Conservation (phyloP, 2,797 vertebrate species). For the Lithobates pipiens region DNA sequence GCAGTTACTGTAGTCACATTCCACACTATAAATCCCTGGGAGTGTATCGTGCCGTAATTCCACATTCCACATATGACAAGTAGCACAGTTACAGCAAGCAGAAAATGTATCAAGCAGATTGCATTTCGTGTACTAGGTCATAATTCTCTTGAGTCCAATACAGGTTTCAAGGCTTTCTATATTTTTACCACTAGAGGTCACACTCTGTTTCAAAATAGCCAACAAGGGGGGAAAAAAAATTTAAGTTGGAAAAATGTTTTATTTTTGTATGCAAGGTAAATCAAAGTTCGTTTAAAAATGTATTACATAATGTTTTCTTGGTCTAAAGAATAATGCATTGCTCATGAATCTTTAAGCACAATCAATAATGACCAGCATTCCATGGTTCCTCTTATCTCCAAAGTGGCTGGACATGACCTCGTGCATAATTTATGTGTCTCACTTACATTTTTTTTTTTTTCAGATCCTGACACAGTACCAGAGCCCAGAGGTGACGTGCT, state of each 20-base stretch:
- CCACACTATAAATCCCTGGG: too few relatives aligned
- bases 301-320: conserved; percentile 29
- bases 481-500: not conserved
- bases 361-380: conserved; percentile 43
- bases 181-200: conserved; percentile 25
- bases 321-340: not conserved
- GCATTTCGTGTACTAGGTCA: not conserved
- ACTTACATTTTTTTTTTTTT: not conserved
- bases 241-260: not conserved
- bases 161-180: not conserved
- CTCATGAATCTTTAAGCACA: conserved; percentile 55
- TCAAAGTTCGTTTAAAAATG: conserved; percentile 33
- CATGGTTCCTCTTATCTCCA: conserved; percentile 17
- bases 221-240: not conserved
- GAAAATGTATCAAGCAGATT: too few relatives aligned
- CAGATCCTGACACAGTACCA: not conserved
- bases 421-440: conserved; percentile 38
- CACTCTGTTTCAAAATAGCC: not conserved
- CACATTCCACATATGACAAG: too few relatives aligned
- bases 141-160: not conserved
- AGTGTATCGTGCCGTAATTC: too few relatives aligned
- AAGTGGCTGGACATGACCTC: conserved; percentile 26
- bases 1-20: too few relatives aligned
- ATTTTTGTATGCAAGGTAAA: conserved; percentile 2
- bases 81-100: too few relatives aligned